phyloP scores from a whole-genome alignment of 2,888 invertebrate genomes.

The Nebria brevicollis region DNA sequence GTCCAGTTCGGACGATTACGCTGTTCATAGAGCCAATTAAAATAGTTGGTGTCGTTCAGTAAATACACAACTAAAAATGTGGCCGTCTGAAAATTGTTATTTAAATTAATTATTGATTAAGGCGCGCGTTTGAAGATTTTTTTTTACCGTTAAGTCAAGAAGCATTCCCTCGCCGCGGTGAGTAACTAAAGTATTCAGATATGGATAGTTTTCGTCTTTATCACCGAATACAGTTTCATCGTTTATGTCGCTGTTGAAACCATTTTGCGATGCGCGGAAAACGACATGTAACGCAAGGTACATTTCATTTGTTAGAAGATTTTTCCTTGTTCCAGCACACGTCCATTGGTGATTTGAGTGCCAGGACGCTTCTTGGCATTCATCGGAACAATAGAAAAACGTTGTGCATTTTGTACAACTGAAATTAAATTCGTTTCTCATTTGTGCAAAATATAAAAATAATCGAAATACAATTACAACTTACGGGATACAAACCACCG shows the following conservation, averaged over 20 bases:
- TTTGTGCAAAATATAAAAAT: background rate
- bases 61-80: background rate
- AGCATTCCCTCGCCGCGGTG: background rate
- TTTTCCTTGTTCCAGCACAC: background rate
- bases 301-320: background rate
- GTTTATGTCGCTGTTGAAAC: slow-evolving; percentile 2
- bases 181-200: background rate
- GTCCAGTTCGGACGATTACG: background rate
- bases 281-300: background rate
- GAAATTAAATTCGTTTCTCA: background rate
- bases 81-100: background rate
- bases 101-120: too few species aligned
- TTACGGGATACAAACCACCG: background rate
- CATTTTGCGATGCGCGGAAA: slow-evolving; percentile 5
- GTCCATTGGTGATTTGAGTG: background rate
- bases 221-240: slow-evolving; percentile 5
- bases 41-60: background rate
- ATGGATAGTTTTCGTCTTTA: slow-evolving; percentile 12
- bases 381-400: background rate
- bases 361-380: background rate
- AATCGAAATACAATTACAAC: background rate
- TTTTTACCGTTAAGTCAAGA: background rate
- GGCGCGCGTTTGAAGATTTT: background rate
- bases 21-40: background rate
- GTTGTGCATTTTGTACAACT: background rate